A percentile compares a stretch with the other conserved stretches of the same genome.
phyloP scores from a whole-genome alignment of 2,113 vertebrate species.

The Alethe castanea region DNA sequence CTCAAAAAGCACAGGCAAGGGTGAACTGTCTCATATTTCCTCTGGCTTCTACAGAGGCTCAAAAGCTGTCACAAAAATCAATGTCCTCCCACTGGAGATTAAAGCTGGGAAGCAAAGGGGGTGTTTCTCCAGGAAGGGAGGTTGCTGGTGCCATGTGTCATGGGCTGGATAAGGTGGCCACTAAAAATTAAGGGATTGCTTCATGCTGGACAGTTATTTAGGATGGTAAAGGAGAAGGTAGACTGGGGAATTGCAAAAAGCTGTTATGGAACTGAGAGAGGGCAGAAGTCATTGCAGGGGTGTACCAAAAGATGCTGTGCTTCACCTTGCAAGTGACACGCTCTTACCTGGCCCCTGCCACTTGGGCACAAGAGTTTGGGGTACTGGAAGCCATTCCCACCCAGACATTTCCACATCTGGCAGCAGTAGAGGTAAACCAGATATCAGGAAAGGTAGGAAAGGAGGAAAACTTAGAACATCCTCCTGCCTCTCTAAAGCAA shows the following conservation, averaged over 20 bases:
- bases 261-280: neutral
- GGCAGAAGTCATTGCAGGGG: neutral
- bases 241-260: neutral
- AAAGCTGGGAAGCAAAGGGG: neutral
- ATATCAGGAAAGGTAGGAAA: neutral
- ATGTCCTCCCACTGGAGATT: neutral
- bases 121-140: neutral
- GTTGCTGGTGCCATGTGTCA: neutral
- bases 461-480: neutral
- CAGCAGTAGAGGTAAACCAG: neutral
- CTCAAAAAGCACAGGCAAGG: neutral
- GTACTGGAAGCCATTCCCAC: neutral
- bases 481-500: neutral
- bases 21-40: neutral
- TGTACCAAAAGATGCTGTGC: neutral
- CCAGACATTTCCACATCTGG: neutral
- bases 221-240: neutral
- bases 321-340: fast-evolving
- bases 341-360: neutral
- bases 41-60: neutral
- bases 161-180: neutral
- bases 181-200: neutral
- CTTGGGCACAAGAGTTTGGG: neutral
- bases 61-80: neutral
- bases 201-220: neutral